These are phyloP conservation scores for Tragelaphus buxtoni DNA, from an alignment of 2,113 vertebrate genomes.

Conservation along the genomic window DNA sequence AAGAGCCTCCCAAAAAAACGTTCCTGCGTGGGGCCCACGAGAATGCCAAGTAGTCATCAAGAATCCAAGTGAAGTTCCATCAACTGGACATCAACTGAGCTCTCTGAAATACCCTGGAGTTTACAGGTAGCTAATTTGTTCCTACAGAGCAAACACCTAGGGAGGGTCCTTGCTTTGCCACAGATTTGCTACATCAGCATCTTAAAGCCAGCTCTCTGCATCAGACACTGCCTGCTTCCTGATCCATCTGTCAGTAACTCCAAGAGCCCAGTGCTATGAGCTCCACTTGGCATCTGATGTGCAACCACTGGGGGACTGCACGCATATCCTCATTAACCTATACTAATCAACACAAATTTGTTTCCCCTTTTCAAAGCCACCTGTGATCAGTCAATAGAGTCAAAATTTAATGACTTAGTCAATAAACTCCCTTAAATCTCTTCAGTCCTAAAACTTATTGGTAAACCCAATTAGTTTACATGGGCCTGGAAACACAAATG, in stretches of 20 bases:
- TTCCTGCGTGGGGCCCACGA: neutral
- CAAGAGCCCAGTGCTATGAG: neutral
- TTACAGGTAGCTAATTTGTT: neutral
- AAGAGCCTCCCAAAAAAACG: neutral
- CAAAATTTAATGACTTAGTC: neutral
- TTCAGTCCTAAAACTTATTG: neutral
- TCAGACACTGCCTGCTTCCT: neutral
- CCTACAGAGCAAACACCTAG: neutral
- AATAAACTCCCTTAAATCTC: neutral
- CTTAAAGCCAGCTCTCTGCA: neutral
- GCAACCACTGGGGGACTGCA: fast-evolving
- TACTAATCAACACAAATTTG: no score
- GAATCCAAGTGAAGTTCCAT: neutral
- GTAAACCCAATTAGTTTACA: neutral
- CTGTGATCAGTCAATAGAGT: neutral
- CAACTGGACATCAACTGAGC: neutral
- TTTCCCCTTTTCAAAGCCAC: neutral
- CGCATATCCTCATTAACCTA: neutral
- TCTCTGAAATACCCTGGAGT: neutral
- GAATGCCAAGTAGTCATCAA: neutral
- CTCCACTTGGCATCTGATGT: neutral
- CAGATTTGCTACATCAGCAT: neutral
- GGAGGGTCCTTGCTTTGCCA: neutral
- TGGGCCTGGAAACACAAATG: neutral
- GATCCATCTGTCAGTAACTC: neutral